Evolutionary conservation across 2,113 vertebrate genomes (phyloP), one percentile per base, ranked within the genome.

Genomic region (Esox niger): DNA sequence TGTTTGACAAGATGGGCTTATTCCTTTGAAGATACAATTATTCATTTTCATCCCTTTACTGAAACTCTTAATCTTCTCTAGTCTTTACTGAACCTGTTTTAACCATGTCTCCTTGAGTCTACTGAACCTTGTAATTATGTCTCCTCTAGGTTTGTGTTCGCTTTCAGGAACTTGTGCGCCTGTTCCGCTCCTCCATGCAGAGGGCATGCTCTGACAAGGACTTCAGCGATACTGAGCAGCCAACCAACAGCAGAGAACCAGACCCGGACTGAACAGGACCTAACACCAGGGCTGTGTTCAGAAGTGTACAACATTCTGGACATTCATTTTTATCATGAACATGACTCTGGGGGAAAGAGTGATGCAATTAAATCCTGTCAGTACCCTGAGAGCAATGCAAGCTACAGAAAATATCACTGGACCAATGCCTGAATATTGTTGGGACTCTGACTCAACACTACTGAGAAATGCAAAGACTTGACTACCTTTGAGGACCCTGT

Each of bases 151-250:
- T 98, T 0, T 89, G 89, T 4, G 90, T 88, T 58, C 93, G 95
- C 0, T 98, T 97, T 78, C 85, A 87, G 6, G 92, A 98, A 3
- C 92, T 98, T 38, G 91, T 98, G 87, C 86, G 76, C 31, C 88
- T 98, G 8, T 98, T 98, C 30, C 94, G 92, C 59, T 93, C 90
- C 0, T 88, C 92, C 47, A 43, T 75, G 7, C 94, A 91, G 0
- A 91, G 91, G 1, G 86, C 88, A 29, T 91, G 87, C 63, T 93
- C 91, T 0, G 92, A 92, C 2, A 89, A 85, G 7, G 6, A 43
- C 0, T 1, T 17, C 1, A 90, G 84, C 0, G 90, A 92, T 29
- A 67, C 88, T 0, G 88, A 92, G 73, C 86, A 85, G 73, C 71
- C 91, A 7, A 88, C 91, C 11, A 89, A 91, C 27, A 88, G 71